Percentiles rank a stretch among this genome's conserved stretches.
Conservation (phyloP, 2,888 invertebrate species). For the Lochmaea capreae region DNA sequence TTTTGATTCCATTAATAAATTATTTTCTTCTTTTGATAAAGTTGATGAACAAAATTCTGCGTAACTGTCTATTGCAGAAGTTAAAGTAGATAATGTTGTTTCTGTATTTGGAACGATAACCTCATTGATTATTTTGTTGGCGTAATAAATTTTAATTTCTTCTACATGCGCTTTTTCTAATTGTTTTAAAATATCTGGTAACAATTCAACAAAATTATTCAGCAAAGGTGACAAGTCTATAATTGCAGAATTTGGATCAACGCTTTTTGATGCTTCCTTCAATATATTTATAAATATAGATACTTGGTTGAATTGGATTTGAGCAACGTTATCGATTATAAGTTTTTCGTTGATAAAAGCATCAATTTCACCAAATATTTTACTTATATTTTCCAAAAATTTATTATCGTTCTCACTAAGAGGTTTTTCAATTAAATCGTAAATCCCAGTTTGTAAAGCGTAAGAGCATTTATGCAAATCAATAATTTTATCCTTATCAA, state of each 20-base stretch:
- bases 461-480: conserved; percentile 59
- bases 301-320: conserved; percentile 48
- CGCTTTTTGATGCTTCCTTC: conserved; percentile 48
- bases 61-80: conserved; percentile 1
- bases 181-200: conserved; percentile 54
- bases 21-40: conserved; percentile 11
- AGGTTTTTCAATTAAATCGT: conserved; percentile 58
- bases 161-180: conserved; percentile 52
- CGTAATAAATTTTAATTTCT: conserved; percentile 47
- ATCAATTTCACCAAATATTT: conserved; percentile 53
- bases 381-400: conserved; percentile 51
- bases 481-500: conserved; percentile 53
- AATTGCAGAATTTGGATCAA: conserved; percentile 52
- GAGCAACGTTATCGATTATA: conserved; percentile 35
- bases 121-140: conserved; percentile 29
- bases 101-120: conserved; percentile 20
- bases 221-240: conserved; percentile 51
- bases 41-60: not conserved
- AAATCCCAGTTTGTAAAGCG: conserved; percentile 59
- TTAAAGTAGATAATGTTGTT: not conserved
- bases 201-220: conserved; percentile 49
- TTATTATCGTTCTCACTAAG: conserved; percentile 54
- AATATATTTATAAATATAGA: conserved; percentile 50
- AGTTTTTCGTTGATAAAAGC: conserved; percentile 47
- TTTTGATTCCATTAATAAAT: not conserved